Percentiles rank a stretch among this genome's conserved stretches.
Conservation (phyloP, 2,113 vertebrate genomes). For the Vidua macroura region DNA sequence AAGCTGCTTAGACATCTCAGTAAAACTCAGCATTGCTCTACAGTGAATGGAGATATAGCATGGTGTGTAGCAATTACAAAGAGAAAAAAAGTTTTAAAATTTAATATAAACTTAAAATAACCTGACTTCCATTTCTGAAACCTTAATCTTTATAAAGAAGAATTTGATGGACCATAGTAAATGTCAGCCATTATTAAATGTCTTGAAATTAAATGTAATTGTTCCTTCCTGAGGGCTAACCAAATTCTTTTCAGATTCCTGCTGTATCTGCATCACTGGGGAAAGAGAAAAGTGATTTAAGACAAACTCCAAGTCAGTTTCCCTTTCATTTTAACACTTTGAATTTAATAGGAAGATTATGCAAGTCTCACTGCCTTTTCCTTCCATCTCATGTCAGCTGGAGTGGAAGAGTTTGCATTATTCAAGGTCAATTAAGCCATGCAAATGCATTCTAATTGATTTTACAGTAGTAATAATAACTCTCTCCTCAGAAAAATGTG, state of each 20-base stretch:
- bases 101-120: background rate
- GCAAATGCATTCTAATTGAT: constrained; percentile 55
- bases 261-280: background rate
- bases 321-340: background rate
- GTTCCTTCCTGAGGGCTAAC: background rate
- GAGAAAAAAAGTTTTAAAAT: background rate
- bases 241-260: background rate
- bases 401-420: constrained; percentile 32
- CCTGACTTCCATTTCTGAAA: background rate
- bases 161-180: background rate
- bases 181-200: background rate
- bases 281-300: background rate
- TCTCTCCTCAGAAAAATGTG: background rate
- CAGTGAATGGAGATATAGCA: background rate
- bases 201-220: background rate
- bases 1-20: background rate
- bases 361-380: constrained; percentile 13
- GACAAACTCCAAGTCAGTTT: background rate
- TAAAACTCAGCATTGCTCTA: background rate
- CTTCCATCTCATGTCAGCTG: background rate
- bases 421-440: constrained; percentile 54
- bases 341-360: constrained; percentile 35
- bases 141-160: background rate
- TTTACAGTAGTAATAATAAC: constrained; percentile 43
- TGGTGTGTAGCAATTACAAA: background rate